These are phyloP conservation scores for Idaea dimidiata DNA, from an alignment of 2,888 invertebrate genomes.

Conservation along the genomic window DNA sequence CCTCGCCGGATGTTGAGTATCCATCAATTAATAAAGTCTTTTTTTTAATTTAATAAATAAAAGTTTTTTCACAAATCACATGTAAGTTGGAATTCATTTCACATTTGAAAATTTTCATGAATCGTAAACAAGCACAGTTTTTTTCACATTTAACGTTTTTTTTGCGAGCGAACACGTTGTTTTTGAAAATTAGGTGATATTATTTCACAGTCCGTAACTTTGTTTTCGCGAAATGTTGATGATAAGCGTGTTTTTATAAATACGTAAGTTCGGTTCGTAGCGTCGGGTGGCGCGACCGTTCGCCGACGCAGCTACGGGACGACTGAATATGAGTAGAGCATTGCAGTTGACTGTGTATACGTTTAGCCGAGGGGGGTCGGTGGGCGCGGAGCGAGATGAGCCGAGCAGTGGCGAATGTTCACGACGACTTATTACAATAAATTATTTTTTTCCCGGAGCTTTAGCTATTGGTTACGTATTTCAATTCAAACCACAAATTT, in stretches of 20 bases:
- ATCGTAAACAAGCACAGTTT: slow-evolving; percentile 34
- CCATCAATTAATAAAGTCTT: slow-evolving; percentile 75
- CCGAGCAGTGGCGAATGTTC: slow-evolving; percentile 77
- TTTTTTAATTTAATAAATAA: slow-evolving; percentile 56
- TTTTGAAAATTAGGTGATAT: slow-evolving; percentile 16
- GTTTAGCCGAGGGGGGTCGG: slow-evolving; percentile 55
- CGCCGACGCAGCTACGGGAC: slow-evolving; percentile 72
- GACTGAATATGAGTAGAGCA: slow-evolving; percentile 70
- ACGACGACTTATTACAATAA: slow-evolving; percentile 79
- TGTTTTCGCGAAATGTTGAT: slow-evolving; percentile 55
- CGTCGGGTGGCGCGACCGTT: slow-evolving; percentile 74
- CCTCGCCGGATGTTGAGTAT: slow-evolving; percentile 74
- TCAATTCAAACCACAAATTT: slow-evolving; percentile 55
- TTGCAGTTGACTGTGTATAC: slow-evolving; percentile 74
- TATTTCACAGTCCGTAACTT: slow-evolving; percentile 40
- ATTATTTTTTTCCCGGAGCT: slow-evolving; percentile 75
- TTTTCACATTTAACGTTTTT: slow-evolving; percentile 41
- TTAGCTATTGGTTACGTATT: slow-evolving; percentile 65
- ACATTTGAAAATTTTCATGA: slow-evolving; percentile 23
- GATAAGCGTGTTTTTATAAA: slow-evolving; percentile 70
- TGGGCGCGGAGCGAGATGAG: slow-evolving; percentile 64
- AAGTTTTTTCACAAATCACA: slow-evolving; percentile 57
- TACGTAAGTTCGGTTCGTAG: slow-evolving; percentile 63
- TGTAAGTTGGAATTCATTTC: slow-evolving; percentile 38
- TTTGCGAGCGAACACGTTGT: slow-evolving; percentile 20